Base-by-base conservation (phyloP, 2,888 invertebrate species). In the Lymantria dispar region DNA sequence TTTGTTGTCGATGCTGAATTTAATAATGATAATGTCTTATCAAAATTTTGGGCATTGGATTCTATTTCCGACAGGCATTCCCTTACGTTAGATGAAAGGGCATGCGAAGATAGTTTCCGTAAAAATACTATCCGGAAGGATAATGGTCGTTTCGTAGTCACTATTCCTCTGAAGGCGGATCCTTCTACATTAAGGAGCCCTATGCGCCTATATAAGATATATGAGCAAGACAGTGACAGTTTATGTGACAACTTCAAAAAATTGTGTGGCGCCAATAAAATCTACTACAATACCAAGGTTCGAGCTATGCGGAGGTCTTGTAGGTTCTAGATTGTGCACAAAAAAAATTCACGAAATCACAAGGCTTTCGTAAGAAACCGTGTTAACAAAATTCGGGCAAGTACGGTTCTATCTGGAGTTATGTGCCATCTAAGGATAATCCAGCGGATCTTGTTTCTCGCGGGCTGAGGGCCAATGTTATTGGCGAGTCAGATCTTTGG, bases 41-140 rank as follows among this genome's bases (percentile, higher is more conserved):
- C 3, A 7, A 13, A 14, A 14, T 69, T 69, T 51, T 67, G 62
- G 61, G 62, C 65, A 39, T 30, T 65, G 3, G 64, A 69, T 8
- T 37, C 52, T 10, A 38, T 66, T 12, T 44, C 62, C 10, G 5
- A 48, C 1, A 49, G 46, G 15, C 50, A 61, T 14, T 33, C 43
- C 8, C 30, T 57, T 11, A 40, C 56, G 0, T 0, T 2, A 0
- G 64, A 66, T 37, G 63, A 66, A 46, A 45, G 29, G 8, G 22
- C 41, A 9, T 42, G 41, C 22, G 41, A 42, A 29, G 7, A 42
- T 22, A 48, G 30, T 36, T 68, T 68, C 50, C 5, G 11, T 11
- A 7, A 47, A 3, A 53, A 53, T n/a, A 62, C 57, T 5, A 39
- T 0, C 3, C 60, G 64, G 36, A 38, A 52, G 0, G 36, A 46